A percentile compares a stretch with the other conserved stretches of the same genome.
Conservation (phyloP, 2,113 vertebrate species). For the Psammodynastes pulverulentus region DNA sequence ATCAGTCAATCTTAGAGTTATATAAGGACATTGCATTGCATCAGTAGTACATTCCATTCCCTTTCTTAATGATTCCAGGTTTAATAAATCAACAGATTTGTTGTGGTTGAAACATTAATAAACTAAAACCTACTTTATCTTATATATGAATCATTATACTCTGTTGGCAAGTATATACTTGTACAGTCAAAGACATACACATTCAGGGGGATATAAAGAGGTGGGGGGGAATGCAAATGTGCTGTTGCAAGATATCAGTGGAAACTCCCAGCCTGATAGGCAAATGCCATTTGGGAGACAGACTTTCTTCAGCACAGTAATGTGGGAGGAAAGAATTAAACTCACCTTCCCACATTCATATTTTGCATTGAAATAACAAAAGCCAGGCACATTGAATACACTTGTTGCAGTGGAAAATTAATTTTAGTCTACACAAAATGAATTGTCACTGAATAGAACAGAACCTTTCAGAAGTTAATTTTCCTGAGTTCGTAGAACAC, state of each 20-base stretch:
- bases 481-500: background rate
- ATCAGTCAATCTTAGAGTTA: background rate
- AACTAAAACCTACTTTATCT: background rate
- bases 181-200: background rate
- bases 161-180: background rate
- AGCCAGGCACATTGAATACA: background rate
- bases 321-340: background rate
- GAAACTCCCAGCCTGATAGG: background rate
- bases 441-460: background rate
- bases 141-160: background rate
- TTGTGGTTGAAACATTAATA: background rate
- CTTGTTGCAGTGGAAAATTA: background rate
- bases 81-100: background rate
- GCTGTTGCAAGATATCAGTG: background rate
- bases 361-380: background rate
- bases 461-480: background rate
- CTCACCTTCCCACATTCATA: background rate
- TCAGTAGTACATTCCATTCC: background rate
- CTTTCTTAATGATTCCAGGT: background rate
- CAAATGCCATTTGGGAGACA: background rate
- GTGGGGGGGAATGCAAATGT: background rate
- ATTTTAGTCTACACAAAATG: background rate
- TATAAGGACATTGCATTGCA: background rate
- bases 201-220: background rate
- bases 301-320: background rate